Percentiles rank a stretch among this genome's conserved stretches.
phyloP scores from a whole-genome alignment of 2,113 vertebrate genomes.

The Dicerorhinus sumatrensis region DNA sequence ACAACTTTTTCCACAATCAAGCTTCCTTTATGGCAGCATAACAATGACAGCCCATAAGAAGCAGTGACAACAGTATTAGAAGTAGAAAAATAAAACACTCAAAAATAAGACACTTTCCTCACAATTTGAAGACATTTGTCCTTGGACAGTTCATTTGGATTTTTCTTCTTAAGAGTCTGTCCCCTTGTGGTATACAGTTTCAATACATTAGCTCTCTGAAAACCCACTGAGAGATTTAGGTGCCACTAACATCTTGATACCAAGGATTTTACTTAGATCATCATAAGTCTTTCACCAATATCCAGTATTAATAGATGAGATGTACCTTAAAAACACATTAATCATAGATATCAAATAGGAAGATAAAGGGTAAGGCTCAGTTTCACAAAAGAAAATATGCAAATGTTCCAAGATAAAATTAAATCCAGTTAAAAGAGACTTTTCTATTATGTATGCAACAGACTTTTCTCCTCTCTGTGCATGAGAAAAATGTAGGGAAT shows the following conservation, averaged over 20 bases:
- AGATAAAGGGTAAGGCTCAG: not conserved
- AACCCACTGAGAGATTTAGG: not conserved
- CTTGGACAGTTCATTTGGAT: not conserved
- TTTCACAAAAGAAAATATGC: not conserved
- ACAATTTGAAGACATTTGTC: not conserved
- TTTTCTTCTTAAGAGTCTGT: not conserved
- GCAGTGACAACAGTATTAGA: not conserved
- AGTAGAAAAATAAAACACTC: not conserved
- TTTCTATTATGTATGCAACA: not conserved
- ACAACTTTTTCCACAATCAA: not conserved
- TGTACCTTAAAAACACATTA: not conserved
- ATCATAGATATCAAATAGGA: not conserved
- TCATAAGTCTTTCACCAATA: not conserved
- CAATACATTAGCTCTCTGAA: not conserved
- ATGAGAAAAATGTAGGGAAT: not conserved
- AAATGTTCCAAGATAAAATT: not conserved
- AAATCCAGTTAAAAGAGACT: not conserved
- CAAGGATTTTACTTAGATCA: not conserved
- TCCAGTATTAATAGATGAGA: not conserved
- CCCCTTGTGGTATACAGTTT: not conserved
- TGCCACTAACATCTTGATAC: not conserved
- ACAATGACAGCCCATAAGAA: not conserved
- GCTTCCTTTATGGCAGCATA: not conserved
- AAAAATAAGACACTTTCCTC: not conserved
- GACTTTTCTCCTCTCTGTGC: not conserved